A percentile compares a stretch with the other conserved stretches of the same genome.
Evolutionary conservation across 1,140 invertebrate genomes (phyloP).

Genomic region (Condylostylus longicornis): DNA sequence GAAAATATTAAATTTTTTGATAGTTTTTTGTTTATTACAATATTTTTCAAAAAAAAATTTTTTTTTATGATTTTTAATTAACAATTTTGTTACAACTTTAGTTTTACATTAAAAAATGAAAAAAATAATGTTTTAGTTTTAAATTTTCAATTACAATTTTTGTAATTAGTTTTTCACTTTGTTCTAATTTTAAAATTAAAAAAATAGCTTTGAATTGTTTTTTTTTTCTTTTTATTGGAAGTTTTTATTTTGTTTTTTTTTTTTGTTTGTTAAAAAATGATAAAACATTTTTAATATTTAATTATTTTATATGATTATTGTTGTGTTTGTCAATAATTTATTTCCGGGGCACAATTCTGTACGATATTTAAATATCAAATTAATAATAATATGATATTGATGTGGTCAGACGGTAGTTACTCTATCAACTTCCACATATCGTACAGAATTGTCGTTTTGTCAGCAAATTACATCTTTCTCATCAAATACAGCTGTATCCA

Average conservation of each 20-base stretch:
- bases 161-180: too few species aligned
- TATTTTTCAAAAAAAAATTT: too few species aligned
- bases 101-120: too few species aligned
- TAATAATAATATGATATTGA: too few species aligned
- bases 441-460: conserved; percentile 83
- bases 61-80: too few species aligned
- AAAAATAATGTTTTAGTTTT: too few species aligned
- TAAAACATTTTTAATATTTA: background rate
- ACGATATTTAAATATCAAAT: conserved; percentile 14
- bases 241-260: conserved; percentile 7
- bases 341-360: conserved; percentile 32
- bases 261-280: conserved; percentile 13
- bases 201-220: conserved; percentile 3
- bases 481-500: conserved; percentile 61
- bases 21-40: too few species aligned
- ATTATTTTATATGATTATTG: background rate
- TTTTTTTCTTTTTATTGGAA: conserved; percentile 18
- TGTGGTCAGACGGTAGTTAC: conserved; percentile 69
- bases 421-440: conserved; percentile 75
- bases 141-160: too few species aligned
- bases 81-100: too few species aligned
- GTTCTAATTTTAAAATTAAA: too few species aligned
- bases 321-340: conserved; percentile 1
- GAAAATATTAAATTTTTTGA: too few species aligned
- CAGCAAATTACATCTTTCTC: conserved; percentile 82